Evolutionary conservation across 2,113 vertebrate species (phyloP), one percentile per base, ranked within the genome.

Genomic region (Lipotes vexillifer): DNA sequence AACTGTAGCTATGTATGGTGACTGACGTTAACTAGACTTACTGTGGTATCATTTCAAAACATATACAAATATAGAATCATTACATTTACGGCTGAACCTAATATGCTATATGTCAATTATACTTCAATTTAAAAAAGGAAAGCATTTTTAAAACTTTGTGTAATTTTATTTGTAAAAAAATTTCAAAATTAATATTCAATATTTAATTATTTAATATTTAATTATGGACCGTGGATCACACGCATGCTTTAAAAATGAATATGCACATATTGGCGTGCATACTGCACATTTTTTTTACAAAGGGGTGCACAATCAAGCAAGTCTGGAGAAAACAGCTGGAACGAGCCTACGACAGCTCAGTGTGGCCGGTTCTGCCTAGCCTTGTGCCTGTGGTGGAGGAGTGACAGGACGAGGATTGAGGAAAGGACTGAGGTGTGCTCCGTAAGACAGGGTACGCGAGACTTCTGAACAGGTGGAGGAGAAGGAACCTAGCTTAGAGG

Each of bases 161-260:
- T 57, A 57, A 38, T 52, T 38, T 65, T 77, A n/a, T 44, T 75
- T 92, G 65, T 33, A 8, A 57, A 63, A 46, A 23, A 8, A 4
- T 75, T 75, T 77, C 27, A 85, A 68, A 55, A 75, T 63, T 49
- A 63, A 65, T 49, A 65, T 27, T 36, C 17, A 41, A 55, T 77
- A 55, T 85, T 84, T 72, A 8, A 20, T 71, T 57, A 29, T 61
- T 75, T 63, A 36, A 44, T 33, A 36, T 15, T 87, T 74, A 66
- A 17, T 71, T 31, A 52, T 41, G n/a, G 57, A 18, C 46, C 66
- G 31, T n/a, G 38, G 9, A 20, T n/a, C 63, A 44, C 15, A 6
- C 5, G 11, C 21, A 65, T 57, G 41, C n/a, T 72, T 81, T 92
- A 87, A 87, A 80, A 87, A 57, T 61, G 31, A 80, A 57, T 57